These are phyloP conservation scores for Oreochromis grahami DNA, from an alignment of 2,797 vertebrate species.

Conservation along the genomic window DNA sequence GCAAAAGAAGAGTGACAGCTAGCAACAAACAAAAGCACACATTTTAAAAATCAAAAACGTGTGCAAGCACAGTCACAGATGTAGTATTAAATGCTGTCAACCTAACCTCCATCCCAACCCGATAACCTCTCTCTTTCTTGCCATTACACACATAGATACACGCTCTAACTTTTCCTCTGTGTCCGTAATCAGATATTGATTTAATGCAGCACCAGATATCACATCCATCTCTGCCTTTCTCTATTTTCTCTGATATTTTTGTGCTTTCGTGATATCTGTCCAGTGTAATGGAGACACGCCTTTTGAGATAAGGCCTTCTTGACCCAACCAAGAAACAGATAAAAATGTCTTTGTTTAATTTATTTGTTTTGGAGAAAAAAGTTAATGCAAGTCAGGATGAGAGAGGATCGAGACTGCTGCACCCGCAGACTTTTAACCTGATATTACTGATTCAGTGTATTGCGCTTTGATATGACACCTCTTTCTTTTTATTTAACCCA, in stretches of 20 bases:
- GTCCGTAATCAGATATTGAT: conserved; percentile 63
- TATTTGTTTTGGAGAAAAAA: conserved; percentile 20
- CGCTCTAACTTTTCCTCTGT: conserved; percentile 14
- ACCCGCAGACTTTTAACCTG: neutral
- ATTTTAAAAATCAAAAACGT: conserved; percentile 7
- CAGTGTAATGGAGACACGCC: neutral
- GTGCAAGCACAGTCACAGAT: neutral
- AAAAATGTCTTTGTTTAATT: conserved; percentile 41
- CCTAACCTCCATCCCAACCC: neutral
- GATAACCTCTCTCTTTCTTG: neutral
- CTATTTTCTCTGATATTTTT: conserved; percentile 29
- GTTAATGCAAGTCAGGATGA: neutral
- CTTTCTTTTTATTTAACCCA: neutral
- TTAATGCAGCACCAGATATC: conserved; percentile 43
- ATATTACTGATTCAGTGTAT: neutral
- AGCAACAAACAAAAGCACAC: neutral
- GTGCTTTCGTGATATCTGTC: conserved; percentile 46
- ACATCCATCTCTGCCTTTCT: conserved; percentile 51
- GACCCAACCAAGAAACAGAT: conserved; percentile 23
- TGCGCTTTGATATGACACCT: neutral
- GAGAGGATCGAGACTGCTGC: conserved; percentile 15
- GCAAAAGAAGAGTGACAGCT: conserved; percentile 30
- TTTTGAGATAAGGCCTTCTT: conserved; percentile 39
- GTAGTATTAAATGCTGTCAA: neutral
- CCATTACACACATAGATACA: neutral